Evolutionary conservation across 2,888 invertebrate species (phyloP).

Genomic region (Caenorhabditis sp.): DNA sequence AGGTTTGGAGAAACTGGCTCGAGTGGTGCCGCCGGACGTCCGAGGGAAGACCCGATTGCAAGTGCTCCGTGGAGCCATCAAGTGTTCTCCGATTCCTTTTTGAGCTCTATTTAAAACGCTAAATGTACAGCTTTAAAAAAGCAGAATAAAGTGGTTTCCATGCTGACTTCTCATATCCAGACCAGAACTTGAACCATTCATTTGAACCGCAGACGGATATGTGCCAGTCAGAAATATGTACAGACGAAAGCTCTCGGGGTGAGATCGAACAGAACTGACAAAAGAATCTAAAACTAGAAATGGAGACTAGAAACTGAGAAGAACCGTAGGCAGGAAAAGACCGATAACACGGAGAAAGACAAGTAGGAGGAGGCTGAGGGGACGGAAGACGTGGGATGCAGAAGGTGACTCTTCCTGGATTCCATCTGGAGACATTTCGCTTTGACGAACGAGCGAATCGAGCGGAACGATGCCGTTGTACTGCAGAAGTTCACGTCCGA

Average conservation of each 20-base stretch:
- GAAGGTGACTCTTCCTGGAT: slow-evolving; percentile 16
- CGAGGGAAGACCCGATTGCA: too few species aligned
- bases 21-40: too few species aligned
- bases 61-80: too few species aligned
- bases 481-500: slow-evolving; percentile 64
- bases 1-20: too few species aligned
- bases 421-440: slow-evolving; percentile 28
- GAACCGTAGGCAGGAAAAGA: neutral
- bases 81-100: too few species aligned
- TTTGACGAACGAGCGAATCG: slow-evolving; percentile 57
- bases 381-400: slow-evolving; percentile 6
- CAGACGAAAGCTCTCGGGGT: neutral
- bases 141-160: too few species aligned
- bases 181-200: neutral
- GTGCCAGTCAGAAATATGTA: neutral
- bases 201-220: neutral
- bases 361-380: neutral
- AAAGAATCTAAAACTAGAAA: neutral
- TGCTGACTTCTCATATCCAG: too few species aligned
- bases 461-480: slow-evolving; percentile 59
- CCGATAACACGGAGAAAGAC: neutral
- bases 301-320: neutral
- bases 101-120: too few species aligned
- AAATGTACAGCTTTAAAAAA: too few species aligned
- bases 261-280: neutral